Base-by-base conservation (phyloP, 2,797 vertebrate genomes). In the Eulemur mongoz region DNA sequence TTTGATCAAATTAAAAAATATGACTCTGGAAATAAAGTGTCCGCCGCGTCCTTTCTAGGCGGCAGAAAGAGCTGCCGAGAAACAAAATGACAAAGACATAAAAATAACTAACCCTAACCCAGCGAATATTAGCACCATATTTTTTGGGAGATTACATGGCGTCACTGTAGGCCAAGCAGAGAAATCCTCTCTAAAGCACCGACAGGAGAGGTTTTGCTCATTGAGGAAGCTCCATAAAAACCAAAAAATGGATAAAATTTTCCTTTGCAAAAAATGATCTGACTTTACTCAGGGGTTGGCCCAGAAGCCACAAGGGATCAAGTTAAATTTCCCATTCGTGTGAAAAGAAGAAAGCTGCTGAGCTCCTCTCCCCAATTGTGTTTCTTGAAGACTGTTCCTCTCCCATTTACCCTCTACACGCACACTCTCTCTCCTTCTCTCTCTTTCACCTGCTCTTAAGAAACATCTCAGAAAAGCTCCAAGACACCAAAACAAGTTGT, bases 1-100 rank as follows among this genome's bases (percentile, higher is more conserved):
- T 97, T 97, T 98, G 97, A 98, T 98, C 97, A 96, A 98, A 98
- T 98, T 98, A 97, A 98, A 98, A 98, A 97, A 97, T 97, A 98
- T 97, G 97, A 97, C 97, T 93, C 91, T 97, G 91, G 97, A 98
- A 97, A 96, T 97, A 98, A 97, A 98, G 94, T 95, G 96, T 94
- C 96, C 84, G 18, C 96, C n/a, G 15, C 90, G 45, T 97, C 96
- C 89, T 97, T 97, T 96, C 86, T 84, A 97, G 94, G 93, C 92
- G 0, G 95, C 89, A 85, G 93, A 96, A 96, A 96, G 96, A 96
- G 96, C 96, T 97, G 96, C 97, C 0, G 94, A 97, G 97, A 96
- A 98, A 97, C 97, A 98, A 97, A 97, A 97, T 98, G 98, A 98
- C 97, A 97, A 96, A 97, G 96, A 96, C 87, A 92, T 97, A 98